Evolutionary conservation across 2,888 invertebrate species (phyloP), one percentile per base, ranked within the genome.

Genomic region (Chrysolina oricalcia): DNA sequence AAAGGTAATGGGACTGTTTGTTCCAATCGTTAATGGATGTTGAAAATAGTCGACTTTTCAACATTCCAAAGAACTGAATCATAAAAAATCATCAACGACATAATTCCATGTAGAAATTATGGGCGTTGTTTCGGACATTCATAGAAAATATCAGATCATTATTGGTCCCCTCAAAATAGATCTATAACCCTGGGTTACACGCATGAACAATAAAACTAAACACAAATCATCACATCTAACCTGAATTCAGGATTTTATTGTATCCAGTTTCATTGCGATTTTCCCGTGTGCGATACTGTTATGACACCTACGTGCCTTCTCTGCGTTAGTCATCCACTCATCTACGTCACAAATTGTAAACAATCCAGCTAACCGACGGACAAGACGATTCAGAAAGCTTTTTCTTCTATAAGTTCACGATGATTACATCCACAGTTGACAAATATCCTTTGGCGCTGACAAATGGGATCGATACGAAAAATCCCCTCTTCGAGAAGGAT

Each of bases 391-490:
- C 53, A 4, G 21, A 19, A 21, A 53, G 21, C 53, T 21, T 53
- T 23, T 53, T 6, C 53, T 53, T 5, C 21, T 53, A 0, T 11
- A 21, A 53, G 23, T 53, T 53, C 19, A 53, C 21, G 53, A 53
- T 15, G 53, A 53, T 53, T 21, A 23, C 53, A n/a, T 59, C 27
- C 35, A 35, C 15, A 2, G 59, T 59, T 15, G 53, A 21, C 21
- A 59, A 27, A 59, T 59, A 59, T 59, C 59, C n/a, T n/a, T 59
- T 23, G 23, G 23, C 59, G 59, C 35, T 23, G 35, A 59, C 59
- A 35, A 59, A 15, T n/a, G 59, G 13, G 59, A 59, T 59, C 59
- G 59, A 59, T 59, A 59, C 59, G 35, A 59, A 59, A 59, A 35
- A n/a, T 35, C 59, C 35, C n/a, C 27, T 35, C 59, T 27, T 59